Conservation (phyloP, 2,888 invertebrate genomes). For the Leptarthrus brevirostris region DNA sequence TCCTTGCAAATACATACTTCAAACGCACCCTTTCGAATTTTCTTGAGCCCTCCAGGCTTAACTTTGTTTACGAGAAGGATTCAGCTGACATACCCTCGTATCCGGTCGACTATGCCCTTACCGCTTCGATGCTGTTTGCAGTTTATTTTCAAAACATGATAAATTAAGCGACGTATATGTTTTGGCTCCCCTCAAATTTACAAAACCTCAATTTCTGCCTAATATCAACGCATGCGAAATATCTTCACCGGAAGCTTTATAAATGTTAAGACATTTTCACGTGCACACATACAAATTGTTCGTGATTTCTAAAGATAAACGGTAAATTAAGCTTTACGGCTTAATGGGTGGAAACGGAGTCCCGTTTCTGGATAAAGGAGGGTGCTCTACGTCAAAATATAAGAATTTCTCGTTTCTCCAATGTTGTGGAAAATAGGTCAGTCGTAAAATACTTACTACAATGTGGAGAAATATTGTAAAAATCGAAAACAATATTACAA, state of each 20-base stretch:
- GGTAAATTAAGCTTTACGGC: background rate
- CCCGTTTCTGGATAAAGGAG: too few species aligned
- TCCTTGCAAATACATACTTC: background rate
- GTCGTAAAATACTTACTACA: too few species aligned
- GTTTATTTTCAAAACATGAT: slow-evolving; percentile 38
- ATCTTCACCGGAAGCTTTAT: background rate
- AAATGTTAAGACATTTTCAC: slow-evolving; percentile 19
- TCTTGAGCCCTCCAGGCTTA: slow-evolving; percentile 6
- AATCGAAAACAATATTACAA: too few species aligned
- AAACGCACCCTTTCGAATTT: background rate
- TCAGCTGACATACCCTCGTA: slow-evolving; percentile 4
- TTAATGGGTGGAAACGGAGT: too few species aligned
- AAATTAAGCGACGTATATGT: slow-evolving; percentile 13
- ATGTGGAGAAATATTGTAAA: too few species aligned
- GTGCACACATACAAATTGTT: slow-evolving; percentile 9
- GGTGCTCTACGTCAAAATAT: too few species aligned
- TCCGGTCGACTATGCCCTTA: background rate
- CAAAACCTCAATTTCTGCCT: slow-evolving; percentile 1
- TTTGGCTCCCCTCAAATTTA: slow-evolving; percentile 4
- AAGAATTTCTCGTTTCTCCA: too few species aligned
- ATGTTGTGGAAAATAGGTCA: too few species aligned
- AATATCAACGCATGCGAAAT: background rate
- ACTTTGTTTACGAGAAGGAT: slow-evolving; percentile 22
- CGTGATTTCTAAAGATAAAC: slow-evolving; percentile 18
- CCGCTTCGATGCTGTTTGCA: background rate